Base-by-base conservation (phyloP, 2,888 invertebrate genomes). In the Blastobasis lacticolella region DNA sequence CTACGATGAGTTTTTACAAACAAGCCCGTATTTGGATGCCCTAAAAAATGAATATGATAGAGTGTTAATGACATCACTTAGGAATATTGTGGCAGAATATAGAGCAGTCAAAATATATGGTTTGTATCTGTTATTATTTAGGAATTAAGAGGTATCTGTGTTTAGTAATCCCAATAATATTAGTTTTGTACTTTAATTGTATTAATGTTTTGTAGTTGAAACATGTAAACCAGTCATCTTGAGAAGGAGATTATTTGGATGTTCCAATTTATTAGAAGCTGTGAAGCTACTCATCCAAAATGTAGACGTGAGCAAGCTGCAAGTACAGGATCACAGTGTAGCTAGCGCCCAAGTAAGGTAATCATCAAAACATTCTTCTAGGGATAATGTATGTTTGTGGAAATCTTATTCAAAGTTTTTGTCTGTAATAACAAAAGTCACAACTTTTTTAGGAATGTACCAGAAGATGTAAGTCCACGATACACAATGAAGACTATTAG, bases 1-100 rank as follows among this genome's bases (percentile, higher is more conserved):
- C 0, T 88, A 88, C 64, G 86, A 88, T 74, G 88, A 88, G 64
- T 88, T 89, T 58, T 67, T 89, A 3, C 81, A 83, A 66, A 80
- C 81, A 5, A 87, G 88, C 58, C 86, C 84, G 0, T 87, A 87
- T 63, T 72, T 89, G 60, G 88, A 87, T 58, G 87, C 81, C 8
- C 66, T 76, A 42, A 70, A 70, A 57, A 88, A 84, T 72, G 88
- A 85, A 66, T 88, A 81, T 75, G 87, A 86, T 67, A 80, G 87
- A 60, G 78, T 86, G 61, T 81, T 86, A 64, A 88, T 89, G 83
- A 86, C 83, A 65, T 84, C 88, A 55, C 73, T 89, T 7, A 81
- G 66, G 63, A 81, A 75, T 66, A 85, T 89, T 64, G 64, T 88
- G 56, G 84, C 87, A 53, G 89, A 88, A 71, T 88, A 86, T 58